Conservation (phyloP, 2,888 invertebrate species). For the Troglohyphantes excavatus region DNA sequence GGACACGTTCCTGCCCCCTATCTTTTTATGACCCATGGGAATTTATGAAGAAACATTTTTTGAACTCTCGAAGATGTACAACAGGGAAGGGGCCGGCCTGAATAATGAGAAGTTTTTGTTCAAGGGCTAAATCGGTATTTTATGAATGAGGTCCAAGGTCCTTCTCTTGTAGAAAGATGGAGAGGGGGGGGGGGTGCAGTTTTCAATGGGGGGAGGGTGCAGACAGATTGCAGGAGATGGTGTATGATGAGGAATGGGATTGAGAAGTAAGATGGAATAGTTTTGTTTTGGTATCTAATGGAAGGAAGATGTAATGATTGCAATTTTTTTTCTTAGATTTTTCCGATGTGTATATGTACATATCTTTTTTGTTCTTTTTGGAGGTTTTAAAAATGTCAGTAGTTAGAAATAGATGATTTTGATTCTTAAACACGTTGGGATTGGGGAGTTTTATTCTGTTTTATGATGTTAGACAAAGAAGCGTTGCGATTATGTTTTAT, state of each 20-base stretch:
- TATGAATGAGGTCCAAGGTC: conserved; percentile 61
- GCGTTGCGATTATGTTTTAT: no score
- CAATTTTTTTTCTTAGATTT: conserved; percentile 17
- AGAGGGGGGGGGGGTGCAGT: conserved; percentile 25
- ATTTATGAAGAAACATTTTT: conserved; percentile 62
- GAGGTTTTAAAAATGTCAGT: neutral
- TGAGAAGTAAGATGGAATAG: conserved; percentile 36
- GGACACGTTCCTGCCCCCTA: conserved; percentile 24
- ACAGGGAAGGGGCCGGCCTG: conserved; percentile 65
- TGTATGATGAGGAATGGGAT: conserved; percentile 45
- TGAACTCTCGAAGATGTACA: conserved; percentile 12
- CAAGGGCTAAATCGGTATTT: conserved; percentile 68
- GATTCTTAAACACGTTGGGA: no score
- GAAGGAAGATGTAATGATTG: conserved; percentile 29
- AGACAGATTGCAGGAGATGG: conserved; percentile 52
- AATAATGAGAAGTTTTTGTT: conserved; percentile 61
- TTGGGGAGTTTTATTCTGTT: no score
- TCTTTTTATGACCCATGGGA: conserved; percentile 62
- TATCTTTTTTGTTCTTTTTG: neutral
- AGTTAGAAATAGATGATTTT: neutral
- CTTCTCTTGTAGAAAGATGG: neutral
- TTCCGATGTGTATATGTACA: neutral
- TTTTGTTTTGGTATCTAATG: conserved; percentile 22
- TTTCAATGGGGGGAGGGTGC: conserved; percentile 13
- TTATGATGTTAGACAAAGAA: no score